phyloP scores from a whole-genome alignment of 2,888 invertebrate genomes.

The Xylota sylvarum region DNA sequence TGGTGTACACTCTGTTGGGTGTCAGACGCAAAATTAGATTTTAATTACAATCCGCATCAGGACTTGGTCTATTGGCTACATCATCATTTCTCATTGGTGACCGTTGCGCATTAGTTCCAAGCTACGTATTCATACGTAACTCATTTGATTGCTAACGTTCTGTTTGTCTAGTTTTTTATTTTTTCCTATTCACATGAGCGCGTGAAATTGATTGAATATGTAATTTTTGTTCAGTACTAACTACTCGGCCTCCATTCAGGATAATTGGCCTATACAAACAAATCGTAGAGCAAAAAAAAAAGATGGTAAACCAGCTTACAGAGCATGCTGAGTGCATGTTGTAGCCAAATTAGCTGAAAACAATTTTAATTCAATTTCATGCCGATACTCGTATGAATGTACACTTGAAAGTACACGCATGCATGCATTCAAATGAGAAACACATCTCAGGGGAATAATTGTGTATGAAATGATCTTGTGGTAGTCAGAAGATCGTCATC shows the following conservation, averaged over 20 bases:
- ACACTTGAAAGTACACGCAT: no score
- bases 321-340: background rate
- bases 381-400: background rate
- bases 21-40: background rate
- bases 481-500: no score
- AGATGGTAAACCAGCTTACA: background rate
- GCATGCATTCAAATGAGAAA: no score
- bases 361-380: background rate
- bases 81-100: background rate
- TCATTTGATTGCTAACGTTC: background rate
- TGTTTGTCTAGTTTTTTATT: no score
- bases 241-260: background rate
- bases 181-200: background rate
- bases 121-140: background rate
- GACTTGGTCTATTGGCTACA: background rate
- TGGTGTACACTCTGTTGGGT: background rate
- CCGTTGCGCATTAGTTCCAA: no score
- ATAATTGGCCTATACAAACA: background rate
- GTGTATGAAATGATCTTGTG: no score
- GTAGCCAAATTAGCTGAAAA: background rate
- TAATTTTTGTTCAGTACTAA: no score
- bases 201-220: background rate
- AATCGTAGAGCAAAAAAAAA: background rate
- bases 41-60: background rate
- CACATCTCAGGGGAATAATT: no score